Evolutionary conservation across 2,888 invertebrate species (phyloP).

Genomic region (Temnothorax unifasciatus): DNA sequence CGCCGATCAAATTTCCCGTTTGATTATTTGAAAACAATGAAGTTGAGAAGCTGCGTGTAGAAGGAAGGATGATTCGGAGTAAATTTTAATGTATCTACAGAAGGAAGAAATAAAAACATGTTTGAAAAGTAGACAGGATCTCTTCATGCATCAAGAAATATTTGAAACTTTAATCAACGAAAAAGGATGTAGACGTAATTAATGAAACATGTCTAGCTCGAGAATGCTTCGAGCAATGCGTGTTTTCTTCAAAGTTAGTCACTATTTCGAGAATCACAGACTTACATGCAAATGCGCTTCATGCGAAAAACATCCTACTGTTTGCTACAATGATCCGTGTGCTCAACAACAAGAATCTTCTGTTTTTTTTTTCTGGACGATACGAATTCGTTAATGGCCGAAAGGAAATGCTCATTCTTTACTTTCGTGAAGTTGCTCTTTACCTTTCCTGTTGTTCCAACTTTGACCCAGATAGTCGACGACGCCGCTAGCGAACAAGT

Average conservation of each 20-base stretch:
- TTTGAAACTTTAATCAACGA: neutral
- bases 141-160: neutral
- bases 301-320: slow-evolving; percentile 2
- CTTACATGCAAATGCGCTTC: slow-evolving; percentile 23
- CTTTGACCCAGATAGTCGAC: slow-evolving; percentile 52
- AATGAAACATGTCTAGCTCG: neutral
- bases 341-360: neutral
- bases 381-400: slow-evolving; percentile 30
- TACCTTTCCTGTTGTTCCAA: slow-evolving; percentile 48
- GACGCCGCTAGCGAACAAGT: slow-evolving; percentile 36
- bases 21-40: slow-evolving; percentile 27
- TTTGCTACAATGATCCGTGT: slow-evolving; percentile 14
- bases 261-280: neutral
- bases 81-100: neutral
- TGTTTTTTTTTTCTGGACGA: neutral
- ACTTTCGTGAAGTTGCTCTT: slow-evolving; percentile 34
- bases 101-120: neutral
- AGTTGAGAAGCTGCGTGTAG: neutral
- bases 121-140: neutral
- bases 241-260: slow-evolving; percentile 35
- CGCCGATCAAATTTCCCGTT: slow-evolving; percentile 6
- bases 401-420: slow-evolving; percentile 43
- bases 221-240: neutral
- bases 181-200: neutral
- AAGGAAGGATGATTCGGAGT: neutral